These are phyloP conservation scores for Cavia porcellus DNA, from an alignment of 2,113 vertebrate species.

Conservation along the genomic window DNA sequence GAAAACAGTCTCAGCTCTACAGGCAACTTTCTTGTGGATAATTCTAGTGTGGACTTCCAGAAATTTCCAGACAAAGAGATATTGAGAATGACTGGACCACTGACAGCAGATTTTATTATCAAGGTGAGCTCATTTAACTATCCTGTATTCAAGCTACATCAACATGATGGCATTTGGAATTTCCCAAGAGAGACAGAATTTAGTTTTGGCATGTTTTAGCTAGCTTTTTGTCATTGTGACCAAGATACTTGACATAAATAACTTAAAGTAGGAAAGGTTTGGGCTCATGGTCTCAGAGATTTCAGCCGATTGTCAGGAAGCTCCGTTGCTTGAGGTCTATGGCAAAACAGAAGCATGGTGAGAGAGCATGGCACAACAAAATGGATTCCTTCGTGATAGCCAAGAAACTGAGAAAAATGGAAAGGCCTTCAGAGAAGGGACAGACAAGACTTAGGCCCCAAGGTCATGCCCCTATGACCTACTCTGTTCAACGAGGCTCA, in stretches of 20 bases:
- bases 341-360: not conserved
- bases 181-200: not conserved
- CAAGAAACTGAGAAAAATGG: not conserved
- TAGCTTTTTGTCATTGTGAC: not conserved
- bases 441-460: not conserved
- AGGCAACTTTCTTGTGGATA: constrained; percentile 93
- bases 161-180: not conserved
- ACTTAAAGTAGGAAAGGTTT: not conserved
- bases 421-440: not conserved
- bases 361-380: not conserved
- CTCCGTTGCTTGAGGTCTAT: not conserved
- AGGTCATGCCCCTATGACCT: not conserved
- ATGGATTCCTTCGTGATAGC: not conserved
- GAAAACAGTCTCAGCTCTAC: constrained; percentile 91
- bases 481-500: not conserved
- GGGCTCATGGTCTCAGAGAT: not conserved
- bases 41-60: constrained; percentile 96
- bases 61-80: constrained; percentile 96
- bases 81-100: constrained; percentile 94
- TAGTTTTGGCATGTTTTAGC: not conserved
- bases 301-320: not conserved
- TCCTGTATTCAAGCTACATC: not conserved
- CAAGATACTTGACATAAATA: not conserved
- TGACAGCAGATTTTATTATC: constrained; percentile 95
- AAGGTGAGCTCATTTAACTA: constrained; percentile 90